A percentile compares a stretch with the other conserved stretches of the same genome.
phyloP scores from a whole-genome alignment of 2,888 invertebrate species.

The Drosophila algonquin region DNA sequence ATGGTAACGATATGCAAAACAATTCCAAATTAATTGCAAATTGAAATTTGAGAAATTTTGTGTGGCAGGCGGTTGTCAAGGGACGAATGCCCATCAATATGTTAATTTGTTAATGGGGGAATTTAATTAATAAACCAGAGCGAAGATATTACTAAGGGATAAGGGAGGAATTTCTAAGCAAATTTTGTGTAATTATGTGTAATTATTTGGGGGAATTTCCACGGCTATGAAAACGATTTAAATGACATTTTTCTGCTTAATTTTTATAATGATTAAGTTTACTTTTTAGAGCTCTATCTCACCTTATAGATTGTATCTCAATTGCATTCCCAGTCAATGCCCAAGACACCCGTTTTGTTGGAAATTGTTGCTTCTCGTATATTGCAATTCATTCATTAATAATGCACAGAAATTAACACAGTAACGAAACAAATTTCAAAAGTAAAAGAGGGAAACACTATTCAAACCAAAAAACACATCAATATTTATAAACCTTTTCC shows the following conservation, averaged over 20 bases:
- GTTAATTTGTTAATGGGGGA: constrained; percentile 2
- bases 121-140: not conserved
- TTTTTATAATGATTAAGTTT: too few relatives aligned
- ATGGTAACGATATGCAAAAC: constrained; percentile 16
- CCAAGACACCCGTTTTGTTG: not conserved
- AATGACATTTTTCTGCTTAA: too few relatives aligned
- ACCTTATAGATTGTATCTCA: not conserved
- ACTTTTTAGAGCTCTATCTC: not conserved
- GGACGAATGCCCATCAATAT: constrained; percentile 9
- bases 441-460: constrained; percentile 23
- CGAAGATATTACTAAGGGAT: not conserved
- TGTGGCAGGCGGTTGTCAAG: constrained; percentile 10
- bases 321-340: not conserved
- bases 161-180: not conserved
- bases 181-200: not conserved
- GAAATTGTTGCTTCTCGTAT: not conserved
- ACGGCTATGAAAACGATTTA: not conserved
- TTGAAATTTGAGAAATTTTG: constrained; percentile 38
- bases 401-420: constrained; percentile 33
- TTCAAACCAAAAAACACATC: constrained; percentile 24
- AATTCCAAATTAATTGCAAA: constrained; percentile 50
- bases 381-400: constrained; percentile 28
- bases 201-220: not conserved
- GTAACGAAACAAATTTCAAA: constrained; percentile 28
- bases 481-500: constrained; percentile 26